Evolutionary conservation across 2,797 vertebrate genomes (phyloP), one percentile per base, ranked within the genome.

Genomic region (Petrocephalus sullivani): DNA sequence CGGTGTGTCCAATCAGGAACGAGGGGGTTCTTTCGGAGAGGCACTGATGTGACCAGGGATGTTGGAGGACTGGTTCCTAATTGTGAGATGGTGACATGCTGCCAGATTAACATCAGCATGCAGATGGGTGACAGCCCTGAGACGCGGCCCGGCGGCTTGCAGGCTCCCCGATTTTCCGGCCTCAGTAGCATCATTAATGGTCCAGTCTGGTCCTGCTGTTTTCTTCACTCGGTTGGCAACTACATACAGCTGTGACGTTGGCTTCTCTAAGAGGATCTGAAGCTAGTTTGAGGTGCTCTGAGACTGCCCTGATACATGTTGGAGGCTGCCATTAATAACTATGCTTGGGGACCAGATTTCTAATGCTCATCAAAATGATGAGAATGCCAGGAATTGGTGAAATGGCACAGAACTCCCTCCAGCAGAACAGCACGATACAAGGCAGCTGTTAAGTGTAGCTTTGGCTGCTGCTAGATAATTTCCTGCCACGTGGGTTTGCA

Each of bases 141-240:
- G 92, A 87, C 91, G 90, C 93, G 93, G 92, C 92, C 91, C 93
- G 91, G 93, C 92, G 93, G 92, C 92, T 91, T 93, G 92, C 91
- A 94, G 91, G 93, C 92, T 93, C 93, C 91, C 82, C 92, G 93
- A 91, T 92, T 90, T 78, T 6, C 21, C 56, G 82, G 21, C 53
- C 54, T n/a, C 41, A 81, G 2, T 49, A 21, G n/a, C 4, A n/a
- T 21, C 58, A 8, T 61, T 61, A 46, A 78, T 1, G 16, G 71
- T 78, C 37, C 19, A 14, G 14, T 78, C 37, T 41, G 71, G 37
- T 46, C 16, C 33, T 46, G 37, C 37, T 78, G 71, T 37, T 46
- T 78, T 41, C 16, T 78, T 10, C 41, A 49, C 41, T n/a, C 37
- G 46, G 71, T 2, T 78, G 37, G 19, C 2, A 0, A 19, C 37